Conservation (phyloP, 2,888 invertebrate species). For the Seladonia tumulorum region DNA sequence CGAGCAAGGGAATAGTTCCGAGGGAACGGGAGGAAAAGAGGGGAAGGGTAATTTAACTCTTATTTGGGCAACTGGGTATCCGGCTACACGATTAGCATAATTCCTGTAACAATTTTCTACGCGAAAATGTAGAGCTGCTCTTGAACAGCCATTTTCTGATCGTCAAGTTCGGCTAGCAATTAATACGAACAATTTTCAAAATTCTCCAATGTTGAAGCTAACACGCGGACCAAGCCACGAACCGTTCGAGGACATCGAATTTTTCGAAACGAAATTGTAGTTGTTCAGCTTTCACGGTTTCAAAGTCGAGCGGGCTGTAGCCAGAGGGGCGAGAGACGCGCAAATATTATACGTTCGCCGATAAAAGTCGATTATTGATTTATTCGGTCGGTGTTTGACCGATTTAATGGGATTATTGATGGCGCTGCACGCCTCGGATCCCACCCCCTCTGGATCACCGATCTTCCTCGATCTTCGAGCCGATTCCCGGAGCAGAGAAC, state of each 20-base stretch:
- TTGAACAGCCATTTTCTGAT: no score
- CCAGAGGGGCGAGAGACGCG: neutral
- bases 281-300: neutral
- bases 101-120: neutral
- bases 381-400: constrained; percentile 66
- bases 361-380: constrained; percentile 67
- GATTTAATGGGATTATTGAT: constrained; percentile 67
- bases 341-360: constrained; percentile 63
- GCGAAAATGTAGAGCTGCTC: no score
- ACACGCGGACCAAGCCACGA: no score
- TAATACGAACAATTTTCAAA: neutral
- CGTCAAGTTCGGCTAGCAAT: no score
- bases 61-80: neutral
- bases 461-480: constrained; percentile 40
- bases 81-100: neutral
- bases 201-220: neutral
- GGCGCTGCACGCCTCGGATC: constrained; percentile 39
- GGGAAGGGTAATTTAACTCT: neutral
- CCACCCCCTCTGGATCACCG: constrained; percentile 26
- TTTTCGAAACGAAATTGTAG: neutral
- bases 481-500: constrained; percentile 22
- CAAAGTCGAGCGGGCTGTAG: neutral
- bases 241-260: neutral
- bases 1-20: no score
- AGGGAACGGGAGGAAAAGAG: neutral